Evolutionary conservation across 2,113 vertebrate species (phyloP).

Genomic region (Porphyrio hochstetteri): DNA sequence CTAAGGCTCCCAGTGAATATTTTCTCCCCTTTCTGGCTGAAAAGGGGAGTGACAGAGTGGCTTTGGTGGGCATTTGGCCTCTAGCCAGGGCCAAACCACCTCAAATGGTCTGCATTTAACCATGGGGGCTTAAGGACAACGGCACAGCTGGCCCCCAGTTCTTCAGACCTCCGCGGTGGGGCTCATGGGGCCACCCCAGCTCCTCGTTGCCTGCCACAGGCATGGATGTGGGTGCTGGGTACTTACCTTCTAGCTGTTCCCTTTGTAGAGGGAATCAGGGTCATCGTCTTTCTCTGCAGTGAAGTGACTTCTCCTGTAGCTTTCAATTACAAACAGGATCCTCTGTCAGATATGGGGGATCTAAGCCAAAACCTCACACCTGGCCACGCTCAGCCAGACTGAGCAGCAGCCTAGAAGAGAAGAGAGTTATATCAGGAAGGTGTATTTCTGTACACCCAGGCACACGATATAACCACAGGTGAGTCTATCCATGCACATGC

Average conservation of each 20-base stretch:
- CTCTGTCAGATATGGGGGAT: not conserved
- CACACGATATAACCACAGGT: not conserved
- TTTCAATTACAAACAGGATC: not conserved
- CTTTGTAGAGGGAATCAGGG: fast-evolving
- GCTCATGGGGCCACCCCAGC: not conserved
- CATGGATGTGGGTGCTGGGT: fast-evolving
- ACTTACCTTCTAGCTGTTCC: not conserved
- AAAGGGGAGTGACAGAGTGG: too few relatives aligned
- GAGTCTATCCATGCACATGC: not conserved
- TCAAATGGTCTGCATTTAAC: not conserved
- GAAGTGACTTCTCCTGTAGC: not conserved
- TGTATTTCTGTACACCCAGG: not conserved
- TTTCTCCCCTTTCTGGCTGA: too few relatives aligned
- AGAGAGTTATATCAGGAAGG: not conserved
- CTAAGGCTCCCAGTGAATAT: too few relatives aligned
- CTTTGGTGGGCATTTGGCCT: too few relatives aligned
- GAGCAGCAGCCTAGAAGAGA: not conserved
- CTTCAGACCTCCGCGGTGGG: not conserved
- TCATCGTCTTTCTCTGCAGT: fast-evolving
- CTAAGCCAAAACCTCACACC: not conserved
- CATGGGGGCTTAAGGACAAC: fast-evolving
- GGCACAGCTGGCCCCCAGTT: too few relatives aligned
- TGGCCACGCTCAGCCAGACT: not conserved
- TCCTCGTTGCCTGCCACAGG: not conserved
- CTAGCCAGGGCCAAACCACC: too few relatives aligned